Evolutionary conservation across 92 coral and sea anemone species (phyloP), one percentile per base, ranked within the genome.

Genomic region (Desmophyllum pertusum): DNA sequence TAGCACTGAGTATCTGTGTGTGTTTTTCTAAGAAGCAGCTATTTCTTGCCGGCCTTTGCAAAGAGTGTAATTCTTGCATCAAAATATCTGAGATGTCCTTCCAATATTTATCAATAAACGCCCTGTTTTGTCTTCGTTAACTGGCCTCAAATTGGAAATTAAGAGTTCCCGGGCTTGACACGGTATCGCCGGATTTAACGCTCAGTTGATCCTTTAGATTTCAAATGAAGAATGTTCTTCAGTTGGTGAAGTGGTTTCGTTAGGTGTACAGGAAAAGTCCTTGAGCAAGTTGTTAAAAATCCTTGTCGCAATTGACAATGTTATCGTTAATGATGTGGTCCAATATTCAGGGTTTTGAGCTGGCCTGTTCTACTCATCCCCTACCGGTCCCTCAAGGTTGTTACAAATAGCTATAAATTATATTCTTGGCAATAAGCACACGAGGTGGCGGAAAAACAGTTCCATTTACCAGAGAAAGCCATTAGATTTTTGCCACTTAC

Each of bases 241-340:
- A 66, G 40, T 51, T 17, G 38, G 25, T 69, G 76, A 80, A 80
- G 84, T 80, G 76, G 67, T 17, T 29, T 51, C 33, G 76, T 80
- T 67, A 68, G 76, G 8, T 67, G 51, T 19, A 14, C 50, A 64
- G 61, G 74, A 36, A 68, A 48, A 33, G 63, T 36, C 39, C 84
- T 78, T 64, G 83, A 63, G 62, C 43, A 14, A 31, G 73, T 63
- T 78, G 31, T 78, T 30, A 78, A 64, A 64, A 63, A 30, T 78
- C 42, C 35, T 63, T 78, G 14, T 68, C 37, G 76, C 68, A 80
- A 80, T 80, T 46, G 66, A 80, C 50, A 43, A 62, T n/a, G 48
- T 69, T 80, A 10, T 75, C 59, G 43, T 53, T 31, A 75, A 57
- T 33, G 39, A 39, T 13, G 23, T 42, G 17, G 23, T 31, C 77